Evolutionary conservation across 2,113 vertebrate genomes (phyloP), one percentile per base, ranked within the genome.

Genomic region (Nothobranchius furzeri): DNA sequence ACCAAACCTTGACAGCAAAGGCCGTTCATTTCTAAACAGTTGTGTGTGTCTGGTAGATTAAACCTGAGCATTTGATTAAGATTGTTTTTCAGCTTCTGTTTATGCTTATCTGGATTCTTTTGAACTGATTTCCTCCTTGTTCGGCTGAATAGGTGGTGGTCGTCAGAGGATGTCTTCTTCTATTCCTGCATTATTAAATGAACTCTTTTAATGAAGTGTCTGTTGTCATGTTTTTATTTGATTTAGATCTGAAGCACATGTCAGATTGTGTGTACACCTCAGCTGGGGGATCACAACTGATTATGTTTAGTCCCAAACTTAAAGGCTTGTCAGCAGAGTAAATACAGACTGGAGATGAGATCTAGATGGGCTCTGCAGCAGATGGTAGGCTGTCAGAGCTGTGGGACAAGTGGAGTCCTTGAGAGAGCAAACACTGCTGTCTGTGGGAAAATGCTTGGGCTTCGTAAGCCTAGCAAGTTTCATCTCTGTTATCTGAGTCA

Each of bases 361-460:
- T 75, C 60, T 49, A 68, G 73, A 76, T 71, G 68, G 73, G 67
- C 82, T 88, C 60, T 43, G 80, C 82, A 86, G 87, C 88, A 90
- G 90, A 92, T 91, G 88, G 88, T 79, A 7, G 59, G 68, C 73
- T 88, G 85, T 90, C 86, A 86, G 73, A 76, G 79, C 63, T 53
- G 52, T 42, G 24, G 52, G 73, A 69, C 68, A 78, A 79, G 42
- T 50, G 54, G 15, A 63, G 42, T 75, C 70, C 78, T 62, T 81
- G 76, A 50, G 73, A 86, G 75, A 0, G 64, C 75, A 81, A 79
- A 78, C 83, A 88, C 65, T 70, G 75, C 73, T 70, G 74, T 70
- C 81, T 81, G 76, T 24, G 75, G 52, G 69, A 81, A 82, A 84
- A 81, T 82, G 70, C 73, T 17, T 53, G 40, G 60, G 43, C 57